Conservation (phyloP, 2,797 vertebrate species). For the Danio albolineatus region DNA sequence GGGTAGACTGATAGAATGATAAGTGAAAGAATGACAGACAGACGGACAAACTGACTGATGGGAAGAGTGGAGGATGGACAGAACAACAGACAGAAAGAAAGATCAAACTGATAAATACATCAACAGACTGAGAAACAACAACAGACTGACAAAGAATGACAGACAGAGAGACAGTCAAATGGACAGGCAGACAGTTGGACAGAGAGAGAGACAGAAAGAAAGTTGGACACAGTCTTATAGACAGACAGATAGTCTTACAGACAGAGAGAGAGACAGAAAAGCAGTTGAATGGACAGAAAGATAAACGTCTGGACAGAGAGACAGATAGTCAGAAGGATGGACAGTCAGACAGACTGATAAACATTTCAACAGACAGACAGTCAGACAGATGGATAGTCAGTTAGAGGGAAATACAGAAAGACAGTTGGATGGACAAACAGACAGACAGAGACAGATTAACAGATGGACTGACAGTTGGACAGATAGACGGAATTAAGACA, state of each 20-base stretch:
- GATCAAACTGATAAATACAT: background rate
- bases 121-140: background rate
- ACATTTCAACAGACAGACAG: conserved; percentile 20
- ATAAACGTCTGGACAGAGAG: background rate
- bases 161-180: background rate
- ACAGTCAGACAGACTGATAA: background rate
- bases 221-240: background rate
- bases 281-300: accelerated
- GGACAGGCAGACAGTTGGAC: background rate
- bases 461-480: no score
- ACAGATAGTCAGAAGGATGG: background rate
- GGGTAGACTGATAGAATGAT: background rate
- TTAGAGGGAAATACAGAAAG: no score
- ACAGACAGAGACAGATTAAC: background rate
- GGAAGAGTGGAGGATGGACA: background rate
- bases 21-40: background rate
- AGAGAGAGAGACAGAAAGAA: background rate
- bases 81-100: background rate
- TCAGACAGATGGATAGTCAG: background rate
- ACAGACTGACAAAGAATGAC: no score
- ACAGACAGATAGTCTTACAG: background rate
- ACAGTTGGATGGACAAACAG: conserved; percentile 39
- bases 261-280: background rate
- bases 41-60: background rate
- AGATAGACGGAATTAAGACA: no score